These are phyloP conservation scores for Ochropacha duplaris DNA, from an alignment of 2,888 invertebrate genomes.

Conservation along the genomic window DNA sequence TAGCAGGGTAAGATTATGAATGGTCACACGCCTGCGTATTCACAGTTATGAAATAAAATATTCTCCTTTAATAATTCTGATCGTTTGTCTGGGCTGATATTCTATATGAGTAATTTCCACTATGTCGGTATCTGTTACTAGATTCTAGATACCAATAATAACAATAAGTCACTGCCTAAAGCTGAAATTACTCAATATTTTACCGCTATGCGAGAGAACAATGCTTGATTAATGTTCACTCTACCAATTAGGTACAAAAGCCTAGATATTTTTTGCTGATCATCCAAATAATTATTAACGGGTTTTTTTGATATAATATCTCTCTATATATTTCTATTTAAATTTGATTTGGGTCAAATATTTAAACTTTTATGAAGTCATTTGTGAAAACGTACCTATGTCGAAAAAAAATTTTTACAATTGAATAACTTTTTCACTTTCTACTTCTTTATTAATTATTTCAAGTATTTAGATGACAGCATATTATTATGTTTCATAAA, in stretches of 20 bases:
- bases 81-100: neutral
- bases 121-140: conserved; percentile 7
- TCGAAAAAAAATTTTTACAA: too few species aligned
- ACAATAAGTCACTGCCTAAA: conserved; percentile 10
- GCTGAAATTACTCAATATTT: conserved; percentile 11
- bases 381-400: too few species aligned
- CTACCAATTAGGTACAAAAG: neutral
- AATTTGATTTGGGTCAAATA: too few species aligned
- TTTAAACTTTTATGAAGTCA: too few species aligned
- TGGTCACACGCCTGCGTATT: too few species aligned
- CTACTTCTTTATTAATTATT: too few species aligned
- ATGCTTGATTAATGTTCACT: conserved; percentile 6
- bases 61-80: neutral
- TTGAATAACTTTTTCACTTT: too few species aligned
- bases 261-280: neutral
- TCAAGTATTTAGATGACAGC: too few species aligned
- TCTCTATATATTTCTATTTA: too few species aligned
- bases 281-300: neutral
- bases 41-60: too few species aligned
- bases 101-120: neutral
- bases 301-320: neutral
- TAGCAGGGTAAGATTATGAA: too few species aligned
- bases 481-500: too few species aligned
- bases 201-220: conserved; percentile 8
- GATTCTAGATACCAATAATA: conserved; percentile 6